A percentile compares a stretch with the other conserved stretches of the same genome.
phyloP scores from a whole-genome alignment of 1,140 invertebrate species.

The Gryon sp. region DNA sequence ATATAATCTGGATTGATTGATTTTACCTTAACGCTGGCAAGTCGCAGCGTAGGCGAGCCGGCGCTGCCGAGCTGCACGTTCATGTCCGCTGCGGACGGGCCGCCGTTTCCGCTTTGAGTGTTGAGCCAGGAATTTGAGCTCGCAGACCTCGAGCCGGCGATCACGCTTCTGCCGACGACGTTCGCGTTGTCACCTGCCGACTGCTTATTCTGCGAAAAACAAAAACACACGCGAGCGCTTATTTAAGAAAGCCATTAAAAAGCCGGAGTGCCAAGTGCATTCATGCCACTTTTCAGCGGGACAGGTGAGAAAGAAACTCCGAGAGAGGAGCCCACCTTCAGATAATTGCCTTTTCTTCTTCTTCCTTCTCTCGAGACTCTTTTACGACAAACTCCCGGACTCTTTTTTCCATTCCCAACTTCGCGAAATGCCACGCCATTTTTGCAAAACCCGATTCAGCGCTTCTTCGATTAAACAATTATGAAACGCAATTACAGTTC shows the following conservation, averaged over 20 bases:
- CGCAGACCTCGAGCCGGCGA: conserved; percentile 68
- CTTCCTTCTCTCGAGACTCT: background rate
- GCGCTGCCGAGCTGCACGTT: conserved; percentile 80
- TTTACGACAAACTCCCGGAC: background rate
- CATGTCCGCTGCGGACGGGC: conserved; percentile 77
- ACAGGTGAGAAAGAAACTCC: conserved; percentile 43
- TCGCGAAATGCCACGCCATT: background rate
- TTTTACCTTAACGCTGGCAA: conserved; percentile 77
- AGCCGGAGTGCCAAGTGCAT: conserved; percentile 34
- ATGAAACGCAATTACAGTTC: background rate
- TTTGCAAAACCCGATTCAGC: background rate
- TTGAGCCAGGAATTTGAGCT: conserved; percentile 75
- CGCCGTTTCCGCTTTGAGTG: conserved; percentile 74
- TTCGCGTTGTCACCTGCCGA: conserved; percentile 68
- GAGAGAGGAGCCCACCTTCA: conserved; percentile 27
- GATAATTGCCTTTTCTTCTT: conserved; percentile 41
- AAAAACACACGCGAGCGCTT: conserved; percentile 25
- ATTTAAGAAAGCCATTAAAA: conserved; percentile 48
- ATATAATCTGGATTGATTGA: too few relatives aligned
- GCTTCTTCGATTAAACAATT: conserved; percentile 3
- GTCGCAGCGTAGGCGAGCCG: conserved; percentile 78
- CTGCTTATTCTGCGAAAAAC: conserved; percentile 75
- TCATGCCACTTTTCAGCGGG: conserved; percentile 25
- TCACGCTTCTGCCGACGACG: conserved; percentile 64
- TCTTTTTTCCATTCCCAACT: background rate